These are phyloP conservation scores for Artemia sinica DNA, from an alignment of 2,888 invertebrate species.

Conservation along the genomic window DNA sequence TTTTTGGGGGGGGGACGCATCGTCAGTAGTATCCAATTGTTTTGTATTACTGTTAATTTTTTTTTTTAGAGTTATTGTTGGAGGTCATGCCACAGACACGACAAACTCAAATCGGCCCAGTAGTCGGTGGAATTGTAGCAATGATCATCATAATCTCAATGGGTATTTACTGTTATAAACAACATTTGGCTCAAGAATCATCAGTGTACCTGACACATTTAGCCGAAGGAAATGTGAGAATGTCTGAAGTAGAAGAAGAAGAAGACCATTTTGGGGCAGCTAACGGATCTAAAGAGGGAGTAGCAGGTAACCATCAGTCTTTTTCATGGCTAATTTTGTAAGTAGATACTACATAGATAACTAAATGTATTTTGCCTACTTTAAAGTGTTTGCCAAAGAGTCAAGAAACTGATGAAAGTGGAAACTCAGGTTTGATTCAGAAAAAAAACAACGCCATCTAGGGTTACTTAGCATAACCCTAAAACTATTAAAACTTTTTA, in stretches of 20 bases:
- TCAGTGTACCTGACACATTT: constrained; percentile 14
- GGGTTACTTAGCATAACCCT: too few relatives aligned
- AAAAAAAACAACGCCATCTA: too few relatives aligned
- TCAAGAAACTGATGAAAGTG: too few relatives aligned
- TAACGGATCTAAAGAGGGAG: constrained; percentile 29
- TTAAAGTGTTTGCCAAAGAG: too few relatives aligned
- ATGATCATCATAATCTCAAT: constrained; percentile 61
- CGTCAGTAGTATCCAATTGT: background rate
- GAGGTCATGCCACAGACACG: background rate
- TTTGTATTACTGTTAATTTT: background rate
- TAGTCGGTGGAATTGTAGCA: constrained; percentile 66
- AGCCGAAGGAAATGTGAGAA: constrained; percentile 4
- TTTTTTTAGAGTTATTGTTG: background rate
- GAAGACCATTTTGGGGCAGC: constrained; percentile 15
- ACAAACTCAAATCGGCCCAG: constrained; percentile 56
- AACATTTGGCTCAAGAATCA: constrained; percentile 29
- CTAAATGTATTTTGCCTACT: too few relatives aligned
- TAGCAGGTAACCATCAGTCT: constrained; percentile 23
- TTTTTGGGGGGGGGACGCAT: too few relatives aligned
- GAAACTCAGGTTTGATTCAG: too few relatives aligned
- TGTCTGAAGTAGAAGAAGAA: constrained; percentile 15
- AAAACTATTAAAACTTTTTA: too few relatives aligned
- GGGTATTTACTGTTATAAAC: constrained; percentile 66
- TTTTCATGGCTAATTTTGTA: too few relatives aligned
- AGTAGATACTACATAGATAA: too few relatives aligned